Evolutionary conservation across 2,113 vertebrate genomes (phyloP), one percentile per base, ranked within the genome.

Genomic region (Anseranas semipalmata): DNA sequence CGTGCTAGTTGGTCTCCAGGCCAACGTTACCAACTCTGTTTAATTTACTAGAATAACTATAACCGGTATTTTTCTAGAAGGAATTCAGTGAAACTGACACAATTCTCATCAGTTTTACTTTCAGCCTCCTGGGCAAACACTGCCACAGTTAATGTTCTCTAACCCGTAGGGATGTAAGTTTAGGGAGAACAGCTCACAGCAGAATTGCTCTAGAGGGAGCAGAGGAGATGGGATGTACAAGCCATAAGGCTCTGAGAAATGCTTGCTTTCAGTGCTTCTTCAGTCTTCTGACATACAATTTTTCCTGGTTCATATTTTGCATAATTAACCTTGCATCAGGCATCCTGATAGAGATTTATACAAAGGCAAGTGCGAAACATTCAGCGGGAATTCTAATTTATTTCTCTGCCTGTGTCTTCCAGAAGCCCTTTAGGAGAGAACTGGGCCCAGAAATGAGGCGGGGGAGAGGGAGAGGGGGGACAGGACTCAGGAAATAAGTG

Each of bases 151-250:
- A 95, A 95, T 87, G 86, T 95, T 96, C 83, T 96, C 86, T 68
- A 93, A 86, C 68, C 88, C 66, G 1, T 1, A 19, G 96, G 96
- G 96, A 95, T 84, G 18, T 27, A 53, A 86, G 79, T 88, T 85
- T 80, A 77, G 90, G 92, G 91, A 56, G 88, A 95, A 10, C 60
- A 87, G 90, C 92, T 96, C 95, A n/a, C 72, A 93, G 85, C 92
- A 92, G 96, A 93, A 84, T 84, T 90, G 88, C 90, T 96, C 93
- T 65, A 30, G 79, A 90, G 95, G 93, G 96, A 97, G 79, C 60
- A 45, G 93, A 81, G 35, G 60, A 77, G 83, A 67, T 86, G 83
- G 79, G 92, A 74, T 90, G 62, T 59, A 39, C 20, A 41, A 85
- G 74, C 71, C 72, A 43, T 3, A 70, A 67, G 50, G 75, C 87